Percentiles rank a stretch among this genome's conserved stretches.
phyloP scores from a whole-genome alignment of 1,140 invertebrate species.

The Elymnias hypermnestra region DNA sequence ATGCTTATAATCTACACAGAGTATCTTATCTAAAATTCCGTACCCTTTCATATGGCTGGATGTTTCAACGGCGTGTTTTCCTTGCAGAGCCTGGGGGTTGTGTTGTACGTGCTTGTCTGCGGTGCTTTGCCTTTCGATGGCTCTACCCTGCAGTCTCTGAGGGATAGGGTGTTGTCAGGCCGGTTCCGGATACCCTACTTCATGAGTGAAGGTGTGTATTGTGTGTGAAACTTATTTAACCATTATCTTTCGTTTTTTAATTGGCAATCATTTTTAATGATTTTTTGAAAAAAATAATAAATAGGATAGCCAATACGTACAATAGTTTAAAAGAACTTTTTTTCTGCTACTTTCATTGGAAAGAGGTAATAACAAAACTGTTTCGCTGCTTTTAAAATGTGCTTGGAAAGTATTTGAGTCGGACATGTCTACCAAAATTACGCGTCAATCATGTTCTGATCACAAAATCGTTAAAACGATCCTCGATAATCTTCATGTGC shows the following conservation, averaged over 20 bases:
- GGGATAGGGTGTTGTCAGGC: slow-evolving; percentile 89
- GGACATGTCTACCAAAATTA: no score
- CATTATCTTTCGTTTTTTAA: not conserved
- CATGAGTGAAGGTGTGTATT: slow-evolving; percentile 89
- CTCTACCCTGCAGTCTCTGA: slow-evolving; percentile 87
- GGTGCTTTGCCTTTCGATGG: slow-evolving; percentile 94
- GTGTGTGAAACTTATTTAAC: not conserved
- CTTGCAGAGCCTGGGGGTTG: slow-evolving; percentile 91
- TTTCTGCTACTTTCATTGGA: no score
- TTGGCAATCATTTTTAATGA: no score
- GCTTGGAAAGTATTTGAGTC: no score
- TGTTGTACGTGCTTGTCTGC: slow-evolving; percentile 95
- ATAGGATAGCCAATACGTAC: no score
- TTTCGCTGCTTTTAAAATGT: no score
- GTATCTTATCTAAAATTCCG: slow-evolving; percentile 4
- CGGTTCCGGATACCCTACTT: slow-evolving; percentile 95
- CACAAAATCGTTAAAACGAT: no score
- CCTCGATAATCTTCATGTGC: no score
- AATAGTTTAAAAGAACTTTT: no score
- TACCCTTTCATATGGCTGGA: not conserved
- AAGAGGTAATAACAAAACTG: no score
- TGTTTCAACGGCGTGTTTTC: not conserved
- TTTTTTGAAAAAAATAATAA: no score
- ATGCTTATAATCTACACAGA: not conserved
- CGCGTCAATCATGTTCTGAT: no score